phyloP scores from a whole-genome alignment of 2,888 invertebrate genomes.

The Hyposoter didymator region DNA sequence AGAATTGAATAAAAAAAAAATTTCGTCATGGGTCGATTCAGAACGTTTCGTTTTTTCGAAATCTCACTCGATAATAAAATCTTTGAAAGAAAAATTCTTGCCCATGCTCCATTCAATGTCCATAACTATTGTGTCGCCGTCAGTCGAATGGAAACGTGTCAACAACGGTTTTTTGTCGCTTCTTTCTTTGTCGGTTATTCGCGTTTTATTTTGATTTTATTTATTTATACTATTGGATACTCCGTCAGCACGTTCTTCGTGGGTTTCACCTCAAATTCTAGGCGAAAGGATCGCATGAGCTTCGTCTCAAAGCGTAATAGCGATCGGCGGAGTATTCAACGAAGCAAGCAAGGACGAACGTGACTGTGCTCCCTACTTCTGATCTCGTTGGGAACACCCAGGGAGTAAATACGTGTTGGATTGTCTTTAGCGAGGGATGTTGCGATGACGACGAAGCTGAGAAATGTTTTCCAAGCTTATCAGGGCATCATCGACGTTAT shows the following conservation, averaged over 20 bases:
- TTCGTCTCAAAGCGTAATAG: constrained; percentile 11
- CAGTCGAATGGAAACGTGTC: background rate
- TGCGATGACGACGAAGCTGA: background rate
- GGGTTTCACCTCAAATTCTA: constrained; percentile 4
- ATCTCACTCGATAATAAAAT: background rate
- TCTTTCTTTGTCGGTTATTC: background rate
- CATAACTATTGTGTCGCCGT: background rate
- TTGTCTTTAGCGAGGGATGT: constrained; percentile 13
- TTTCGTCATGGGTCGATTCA: too few species aligned
- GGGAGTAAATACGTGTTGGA: constrained; percentile 17
- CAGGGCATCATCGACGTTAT: background rate
- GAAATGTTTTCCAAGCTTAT: constrained; percentile 11
- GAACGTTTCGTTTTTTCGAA: background rate
- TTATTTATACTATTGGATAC: background rate
- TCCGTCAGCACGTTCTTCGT: constrained; percentile 1
- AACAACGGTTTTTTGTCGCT: background rate
- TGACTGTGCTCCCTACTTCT: constrained; percentile 32
- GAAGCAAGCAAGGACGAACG: constrained; percentile 46
- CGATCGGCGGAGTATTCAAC: constrained; percentile 30
- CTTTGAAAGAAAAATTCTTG: background rate
- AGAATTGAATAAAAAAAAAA: too few species aligned
- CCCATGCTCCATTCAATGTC: background rate
- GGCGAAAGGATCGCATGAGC: background rate
- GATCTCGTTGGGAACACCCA: background rate
- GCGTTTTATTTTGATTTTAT: background rate